Percentiles rank a stretch among this genome's conserved stretches.
These are phyloP conservation scores for Heteractis magnifica DNA, from an alignment of 92 coral and sea anemone species.

Conservation along the genomic window DNA sequence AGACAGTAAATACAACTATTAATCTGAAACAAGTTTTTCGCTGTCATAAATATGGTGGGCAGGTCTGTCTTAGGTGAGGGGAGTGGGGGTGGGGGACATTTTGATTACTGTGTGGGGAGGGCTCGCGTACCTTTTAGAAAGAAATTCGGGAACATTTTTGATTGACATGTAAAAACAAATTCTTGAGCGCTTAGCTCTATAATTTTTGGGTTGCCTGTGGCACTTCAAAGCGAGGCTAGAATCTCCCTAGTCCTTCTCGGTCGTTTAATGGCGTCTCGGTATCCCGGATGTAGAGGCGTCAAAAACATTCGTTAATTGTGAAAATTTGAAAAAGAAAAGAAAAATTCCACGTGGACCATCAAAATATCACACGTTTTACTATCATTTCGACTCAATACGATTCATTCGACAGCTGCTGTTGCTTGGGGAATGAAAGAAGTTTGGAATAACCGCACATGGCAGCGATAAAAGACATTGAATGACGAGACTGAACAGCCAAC, in stretches of 20 bases:
- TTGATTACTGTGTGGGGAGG: too few species aligned
- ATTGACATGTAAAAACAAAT: too few species aligned
- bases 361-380: conserved; percentile 37
- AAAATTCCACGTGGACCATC: conserved; percentile 37
- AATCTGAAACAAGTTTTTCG: too few species aligned
- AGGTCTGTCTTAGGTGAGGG: too few species aligned
- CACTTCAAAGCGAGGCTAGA: too few species aligned
- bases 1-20: too few species aligned
- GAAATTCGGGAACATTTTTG: too few species aligned
- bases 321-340: conserved; percentile 20
- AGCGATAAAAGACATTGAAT: neutral
- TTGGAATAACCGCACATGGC: neutral
- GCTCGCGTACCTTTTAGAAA: too few species aligned
- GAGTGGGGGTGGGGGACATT: too few species aligned
- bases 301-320: conserved; percentile 19
- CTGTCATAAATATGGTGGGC: too few species aligned
- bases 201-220: neutral
- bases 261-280: neutral
- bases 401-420: conserved; percentile 12
- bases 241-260: conserved; percentile 25
- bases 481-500: neutral
- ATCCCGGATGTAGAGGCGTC: conserved; percentile 53
- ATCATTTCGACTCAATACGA: neutral
- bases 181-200: neutral
- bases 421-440: conserved; percentile 6